Evolutionary conservation across 1,140 invertebrate genomes (phyloP).

Genomic region (Druon quercuslanigerum): DNA sequence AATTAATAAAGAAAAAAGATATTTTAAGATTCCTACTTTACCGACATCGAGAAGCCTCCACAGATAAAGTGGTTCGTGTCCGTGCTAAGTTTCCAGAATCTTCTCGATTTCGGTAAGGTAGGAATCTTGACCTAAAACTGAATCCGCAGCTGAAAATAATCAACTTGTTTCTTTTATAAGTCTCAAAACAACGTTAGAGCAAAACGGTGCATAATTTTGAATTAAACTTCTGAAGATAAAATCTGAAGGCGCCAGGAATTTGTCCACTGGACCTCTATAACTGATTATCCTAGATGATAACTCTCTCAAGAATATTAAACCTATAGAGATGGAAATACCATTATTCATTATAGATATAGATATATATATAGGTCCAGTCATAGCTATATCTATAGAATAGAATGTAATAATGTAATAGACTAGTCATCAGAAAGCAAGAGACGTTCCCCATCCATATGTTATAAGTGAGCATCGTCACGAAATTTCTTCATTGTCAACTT

Average conservation of each 20-base stretch:
- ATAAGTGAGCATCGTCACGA: conserved; percentile 12
- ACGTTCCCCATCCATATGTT: conserved; percentile 9
- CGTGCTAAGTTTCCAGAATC: no score
- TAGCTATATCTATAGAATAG: neutral
- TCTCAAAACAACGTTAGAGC: no score
- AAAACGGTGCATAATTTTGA: conserved; percentile 4
- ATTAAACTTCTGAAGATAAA: conserved; percentile 10
- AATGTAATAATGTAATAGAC: conserved; percentile 8
- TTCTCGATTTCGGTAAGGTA: no score
- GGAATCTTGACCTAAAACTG: no score
- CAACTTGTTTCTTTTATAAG: no score
- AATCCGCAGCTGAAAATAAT: no score
- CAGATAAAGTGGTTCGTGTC: no score
- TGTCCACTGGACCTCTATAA: conserved; percentile 17
- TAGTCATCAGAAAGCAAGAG: conserved; percentile 17
- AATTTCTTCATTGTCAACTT: conserved; percentile 30
- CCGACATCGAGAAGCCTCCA: no score
- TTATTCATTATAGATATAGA: no score
- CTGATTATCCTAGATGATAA: conserved; percentile 25
- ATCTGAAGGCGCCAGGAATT: conserved; percentile 26
- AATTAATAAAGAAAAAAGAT: no score
- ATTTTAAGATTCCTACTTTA: no score
- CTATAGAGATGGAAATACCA: neutral
- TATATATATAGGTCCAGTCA: no score
- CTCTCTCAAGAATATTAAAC: conserved; percentile 4